Percentiles rank a stretch among this genome's conserved stretches.
Conservation (phyloP, 2,888 invertebrate genomes). For the Agonopterix arenella region DNA sequence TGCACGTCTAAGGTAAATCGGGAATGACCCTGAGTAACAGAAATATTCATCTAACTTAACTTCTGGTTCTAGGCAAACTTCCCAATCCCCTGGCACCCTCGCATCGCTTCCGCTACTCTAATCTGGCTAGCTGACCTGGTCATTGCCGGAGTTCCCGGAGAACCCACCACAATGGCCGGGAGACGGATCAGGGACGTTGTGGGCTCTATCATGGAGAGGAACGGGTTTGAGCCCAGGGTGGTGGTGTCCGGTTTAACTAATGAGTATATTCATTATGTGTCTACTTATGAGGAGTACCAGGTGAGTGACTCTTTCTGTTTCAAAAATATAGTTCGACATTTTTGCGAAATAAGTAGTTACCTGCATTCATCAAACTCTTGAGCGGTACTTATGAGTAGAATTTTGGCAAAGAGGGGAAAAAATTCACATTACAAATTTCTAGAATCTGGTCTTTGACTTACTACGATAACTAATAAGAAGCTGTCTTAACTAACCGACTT, state of each 20-base stretch:
- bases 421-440: too few species aligned
- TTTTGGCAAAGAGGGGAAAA: too few species aligned
- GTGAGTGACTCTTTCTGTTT: slow-evolving; percentile 25
- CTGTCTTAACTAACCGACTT: too few species aligned
- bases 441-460: too few species aligned
- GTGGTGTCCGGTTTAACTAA: slow-evolving; percentile 88
- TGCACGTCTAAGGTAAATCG: too few species aligned
- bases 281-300: slow-evolving; percentile 88
- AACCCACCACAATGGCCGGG: slow-evolving; percentile 93
- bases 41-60: background rate
- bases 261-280: slow-evolving; percentile 88
- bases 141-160: slow-evolving; percentile 87
- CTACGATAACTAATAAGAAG: too few species aligned
- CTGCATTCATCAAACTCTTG: too few species aligned
- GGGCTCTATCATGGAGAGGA: slow-evolving; percentile 48
- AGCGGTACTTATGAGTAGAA: too few species aligned
- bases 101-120: slow-evolving; percentile 83
- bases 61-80: slow-evolving; percentile 46
- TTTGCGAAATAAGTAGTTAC: too few species aligned
- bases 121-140: slow-evolving; percentile 82
- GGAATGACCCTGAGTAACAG: background rate
- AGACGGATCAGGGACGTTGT: slow-evolving; percentile 76
- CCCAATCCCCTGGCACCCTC: slow-evolving; percentile 89
- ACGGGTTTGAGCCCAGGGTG: slow-evolving; percentile 63
- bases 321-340: too few species aligned